Base-by-base conservation (phyloP, 2,888 invertebrate genomes). In the Agrilus cyanescens region DNA sequence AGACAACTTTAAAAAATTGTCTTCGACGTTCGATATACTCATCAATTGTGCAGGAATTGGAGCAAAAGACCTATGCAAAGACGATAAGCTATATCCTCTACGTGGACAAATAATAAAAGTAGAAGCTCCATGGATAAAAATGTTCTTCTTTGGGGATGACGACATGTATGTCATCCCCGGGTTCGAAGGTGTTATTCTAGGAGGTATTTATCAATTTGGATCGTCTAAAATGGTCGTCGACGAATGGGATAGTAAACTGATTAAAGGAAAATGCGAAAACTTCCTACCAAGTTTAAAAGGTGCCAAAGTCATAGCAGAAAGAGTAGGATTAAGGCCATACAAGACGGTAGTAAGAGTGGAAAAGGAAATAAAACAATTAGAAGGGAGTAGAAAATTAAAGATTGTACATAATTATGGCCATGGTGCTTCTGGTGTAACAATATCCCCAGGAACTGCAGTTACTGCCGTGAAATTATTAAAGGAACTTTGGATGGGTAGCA, bases 401-500 rank as follows among this genome's bases (percentile, higher is more conserved):
- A 72, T 94, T 29, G 81, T 95, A 6, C 95, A 96, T 62, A 90
- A 94, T 65, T 95, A 95, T 60, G 95, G 95, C 0, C 95, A 95
- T 61, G 93, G 94, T 1, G 93, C 91, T 0, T 91, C 93, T 61
- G 95, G 95, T 0, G 84, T 95, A 0, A 85, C 85, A 46, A 78
- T 88, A 31, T 85, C 89, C 4, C 94, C 94, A 20, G 94, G 94
- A 7, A 90, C 91, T 0, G 80, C 85, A 0, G 70, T 78, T 45
- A 73, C 87, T 56, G 88, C 90, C 1, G 78, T 87, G 0, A 60
- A 75, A 40, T 66, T 86, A 13, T 80, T 82, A 0, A 67, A 72
- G 38, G 76, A 85, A 50, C 57, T 77, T 29, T 51, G 63, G 40
- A 46, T 51, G 34, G 63, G 64, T 20, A 66, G 61, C 39, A 65